phyloP scores from a whole-genome alignment of 2,113 vertebrate genomes.

The Aegotheles bennettii region DNA sequence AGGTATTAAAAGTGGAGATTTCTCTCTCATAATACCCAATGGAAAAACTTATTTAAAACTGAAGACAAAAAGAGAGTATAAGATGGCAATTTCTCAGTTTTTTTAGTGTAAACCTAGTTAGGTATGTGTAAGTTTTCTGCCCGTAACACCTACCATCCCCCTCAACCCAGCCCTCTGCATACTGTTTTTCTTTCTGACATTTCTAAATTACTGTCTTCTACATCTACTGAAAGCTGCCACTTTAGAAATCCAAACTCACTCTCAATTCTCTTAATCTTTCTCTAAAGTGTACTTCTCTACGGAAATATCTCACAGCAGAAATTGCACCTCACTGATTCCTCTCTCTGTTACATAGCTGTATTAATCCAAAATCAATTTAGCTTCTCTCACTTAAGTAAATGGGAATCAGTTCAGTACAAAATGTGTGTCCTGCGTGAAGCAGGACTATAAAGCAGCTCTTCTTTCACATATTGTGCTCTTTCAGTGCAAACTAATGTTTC shows the following conservation, averaged over 20 bases:
- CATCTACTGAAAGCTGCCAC: background rate
- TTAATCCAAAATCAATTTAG: background rate
- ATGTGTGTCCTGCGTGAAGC: background rate
- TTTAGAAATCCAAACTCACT: background rate
- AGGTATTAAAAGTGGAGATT: background rate
- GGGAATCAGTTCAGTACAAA: background rate
- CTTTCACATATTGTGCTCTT: background rate
- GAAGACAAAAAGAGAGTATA: background rate
- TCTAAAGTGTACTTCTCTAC: background rate
- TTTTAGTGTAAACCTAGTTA: background rate
- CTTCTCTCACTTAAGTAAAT: background rate
- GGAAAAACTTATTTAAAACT: background rate
- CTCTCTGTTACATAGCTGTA: background rate
- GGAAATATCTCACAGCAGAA: background rate
- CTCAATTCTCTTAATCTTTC: background rate
- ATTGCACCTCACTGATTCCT: background rate
- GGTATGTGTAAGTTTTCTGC: background rate
- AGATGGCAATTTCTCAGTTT: background rate
- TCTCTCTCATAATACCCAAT: background rate
- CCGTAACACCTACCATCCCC: accelerated
- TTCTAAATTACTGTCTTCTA: background rate
- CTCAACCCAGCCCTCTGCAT: background rate
- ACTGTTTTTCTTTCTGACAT: background rate
- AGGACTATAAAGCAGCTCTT: background rate
- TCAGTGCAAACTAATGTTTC: background rate